These are phyloP conservation scores for Hipparchia sbordonii DNA, from an alignment of 2,888 invertebrate genomes.

Conservation along the genomic window DNA sequence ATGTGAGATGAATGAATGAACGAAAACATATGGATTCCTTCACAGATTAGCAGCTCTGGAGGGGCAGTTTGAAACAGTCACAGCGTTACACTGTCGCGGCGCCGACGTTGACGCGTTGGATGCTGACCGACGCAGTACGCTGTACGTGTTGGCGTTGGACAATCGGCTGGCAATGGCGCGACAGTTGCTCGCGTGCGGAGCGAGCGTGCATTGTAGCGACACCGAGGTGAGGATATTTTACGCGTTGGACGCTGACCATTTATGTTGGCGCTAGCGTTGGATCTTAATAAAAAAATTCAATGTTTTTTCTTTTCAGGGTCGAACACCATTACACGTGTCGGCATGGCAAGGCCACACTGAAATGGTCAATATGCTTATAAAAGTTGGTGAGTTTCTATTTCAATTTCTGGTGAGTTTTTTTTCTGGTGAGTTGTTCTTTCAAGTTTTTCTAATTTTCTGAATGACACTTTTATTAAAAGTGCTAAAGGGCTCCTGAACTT, in stretches of 20 bases:
- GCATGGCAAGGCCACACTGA: slow-evolving; percentile 97
- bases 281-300: neutral
- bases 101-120: slow-evolving; percentile 95
- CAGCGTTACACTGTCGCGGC: slow-evolving; percentile 86
- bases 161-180: slow-evolving; percentile 93
- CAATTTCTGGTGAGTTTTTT: no score
- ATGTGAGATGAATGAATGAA: no score
- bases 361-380: slow-evolving; percentile 93
- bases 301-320: slow-evolving; percentile 81
- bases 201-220: slow-evolving; percentile 93
- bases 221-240: slow-evolving; percentile 84
- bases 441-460: no score
- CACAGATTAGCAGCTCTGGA: slow-evolving; percentile 86
- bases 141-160: slow-evolving; percentile 95
- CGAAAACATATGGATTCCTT: neutral
- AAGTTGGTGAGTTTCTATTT: slow-evolving; percentile 77
- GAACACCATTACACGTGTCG: slow-evolving; percentile 94
- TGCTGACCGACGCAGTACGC: slow-evolving; percentile 95
- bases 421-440: no score
- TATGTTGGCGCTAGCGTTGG: neutral
- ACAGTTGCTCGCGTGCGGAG: slow-evolving; percentile 89
- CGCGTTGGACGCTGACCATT: neutral
- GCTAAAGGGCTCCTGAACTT: no score
- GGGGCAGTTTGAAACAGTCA: slow-evolving; percentile 91
- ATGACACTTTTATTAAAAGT: no score